These are phyloP conservation scores for Mimas tiliae DNA, from an alignment of 2,888 invertebrate genomes.

Conservation along the genomic window DNA sequence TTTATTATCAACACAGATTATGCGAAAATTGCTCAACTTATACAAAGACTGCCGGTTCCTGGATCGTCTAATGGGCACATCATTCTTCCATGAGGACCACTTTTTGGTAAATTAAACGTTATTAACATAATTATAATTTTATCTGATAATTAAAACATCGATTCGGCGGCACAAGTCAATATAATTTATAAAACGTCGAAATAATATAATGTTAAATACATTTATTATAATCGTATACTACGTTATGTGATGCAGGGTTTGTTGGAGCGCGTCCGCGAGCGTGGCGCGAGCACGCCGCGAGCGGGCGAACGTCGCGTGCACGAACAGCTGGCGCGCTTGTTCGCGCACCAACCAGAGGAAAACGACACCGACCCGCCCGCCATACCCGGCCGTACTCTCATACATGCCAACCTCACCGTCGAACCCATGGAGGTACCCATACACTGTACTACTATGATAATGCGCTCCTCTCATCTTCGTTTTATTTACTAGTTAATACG, in stretches of 20 bases:
- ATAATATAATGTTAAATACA: no score
- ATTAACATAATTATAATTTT: no score
- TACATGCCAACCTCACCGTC: constrained; percentile 52
- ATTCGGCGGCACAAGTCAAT: no score
- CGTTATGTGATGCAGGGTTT: constrained; percentile 83
- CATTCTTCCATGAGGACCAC: constrained; percentile 93
- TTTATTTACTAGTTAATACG: no score
- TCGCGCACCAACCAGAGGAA: constrained; percentile 54
- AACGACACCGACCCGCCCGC: constrained; percentile 41
- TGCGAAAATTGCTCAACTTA: constrained; percentile 91
- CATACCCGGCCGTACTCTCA: constrained; percentile 35
- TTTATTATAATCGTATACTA: no score
- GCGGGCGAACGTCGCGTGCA: constrained; percentile 89
- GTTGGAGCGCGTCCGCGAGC: constrained; percentile 90
- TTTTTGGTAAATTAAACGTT: constrained; percentile 85
- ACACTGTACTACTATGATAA: not conserved
- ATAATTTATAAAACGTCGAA: no score
- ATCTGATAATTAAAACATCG: no score
- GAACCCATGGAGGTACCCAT: constrained; percentile 68
- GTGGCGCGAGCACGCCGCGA: constrained; percentile 85
- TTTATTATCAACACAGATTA: constrained; percentile 74
- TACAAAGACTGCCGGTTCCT: constrained; percentile 94
- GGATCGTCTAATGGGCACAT: constrained; percentile 93
- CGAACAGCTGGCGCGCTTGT: constrained; percentile 86
- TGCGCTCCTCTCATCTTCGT: no score